These are phyloP conservation scores for Argyresthia albistria DNA, from an alignment of 2,888 invertebrate genomes.

Conservation along the genomic window DNA sequence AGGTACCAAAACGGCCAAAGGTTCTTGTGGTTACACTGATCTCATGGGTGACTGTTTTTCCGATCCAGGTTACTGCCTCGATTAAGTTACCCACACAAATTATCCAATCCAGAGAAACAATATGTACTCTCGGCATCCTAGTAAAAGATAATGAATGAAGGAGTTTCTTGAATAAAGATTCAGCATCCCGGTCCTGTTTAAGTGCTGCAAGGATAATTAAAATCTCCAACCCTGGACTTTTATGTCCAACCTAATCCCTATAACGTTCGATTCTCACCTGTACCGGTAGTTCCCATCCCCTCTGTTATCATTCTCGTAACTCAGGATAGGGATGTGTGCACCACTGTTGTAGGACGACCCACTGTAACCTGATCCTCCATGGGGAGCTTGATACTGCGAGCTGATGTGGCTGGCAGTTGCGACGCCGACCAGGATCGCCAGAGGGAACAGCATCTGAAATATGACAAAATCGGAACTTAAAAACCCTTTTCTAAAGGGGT, in stretches of 20 bases:
- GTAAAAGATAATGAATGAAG: too few species aligned
- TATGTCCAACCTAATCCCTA: neutral
- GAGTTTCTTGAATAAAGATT: too few species aligned
- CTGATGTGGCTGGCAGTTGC: conserved; percentile 28
- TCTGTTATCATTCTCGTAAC: conserved; percentile 73
- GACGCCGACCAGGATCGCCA: conserved; percentile 20
- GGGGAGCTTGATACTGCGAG: conserved; percentile 10
- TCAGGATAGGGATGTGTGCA: conserved; percentile 69
- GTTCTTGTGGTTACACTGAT: too few species aligned
- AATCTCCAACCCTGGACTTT: too few species aligned
- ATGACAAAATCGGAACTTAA: neutral
- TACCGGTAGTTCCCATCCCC: conserved; percentile 75
- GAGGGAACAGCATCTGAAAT: conserved; percentile 24
- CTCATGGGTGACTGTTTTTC: too few species aligned
- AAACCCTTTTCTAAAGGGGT: too few species aligned
- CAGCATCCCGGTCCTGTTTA: too few species aligned
- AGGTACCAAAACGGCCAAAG: too few species aligned
- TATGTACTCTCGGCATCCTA: too few species aligned
- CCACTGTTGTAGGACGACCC: conserved; percentile 18
- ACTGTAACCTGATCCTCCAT: conserved; percentile 19
- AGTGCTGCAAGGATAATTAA: neutral
- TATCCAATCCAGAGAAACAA: too few species aligned
- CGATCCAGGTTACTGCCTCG: too few species aligned
- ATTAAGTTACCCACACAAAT: too few species aligned
- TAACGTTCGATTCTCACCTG: conserved; percentile 43